Evolutionary conservation across 2,797 vertebrate species (phyloP).

Genomic region (Gymnoscopelus braueri): DNA sequence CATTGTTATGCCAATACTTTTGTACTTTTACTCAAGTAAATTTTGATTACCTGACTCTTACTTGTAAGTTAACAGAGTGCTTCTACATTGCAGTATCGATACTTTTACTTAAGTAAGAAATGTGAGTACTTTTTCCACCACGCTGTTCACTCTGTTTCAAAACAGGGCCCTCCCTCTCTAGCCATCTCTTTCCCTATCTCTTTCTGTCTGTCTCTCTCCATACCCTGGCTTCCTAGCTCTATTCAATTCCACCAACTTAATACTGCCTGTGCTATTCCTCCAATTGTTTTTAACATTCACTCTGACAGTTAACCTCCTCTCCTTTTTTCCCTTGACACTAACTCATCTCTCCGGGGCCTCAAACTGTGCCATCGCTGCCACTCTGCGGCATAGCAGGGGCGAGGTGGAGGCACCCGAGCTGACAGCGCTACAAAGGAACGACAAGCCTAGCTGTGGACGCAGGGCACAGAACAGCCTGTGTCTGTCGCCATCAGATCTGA

Average conservation of each 20-base stretch:
- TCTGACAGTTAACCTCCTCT: slow-evolving; percentile 52
- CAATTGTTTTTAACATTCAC: slow-evolving; percentile 11
- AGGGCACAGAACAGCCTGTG: slow-evolving; percentile 83
- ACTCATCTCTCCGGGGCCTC: slow-evolving; percentile 42
- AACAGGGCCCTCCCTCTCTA: background rate
- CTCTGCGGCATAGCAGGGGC: slow-evolving; percentile 64
- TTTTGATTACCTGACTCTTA: no score
- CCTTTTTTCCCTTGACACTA: slow-evolving; percentile 48
- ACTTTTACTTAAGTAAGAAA: no score
- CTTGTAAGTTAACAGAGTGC: no score
- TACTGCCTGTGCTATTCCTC: slow-evolving; percentile 16
- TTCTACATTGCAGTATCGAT: no score
- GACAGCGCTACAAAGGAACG: slow-evolving; percentile 69
- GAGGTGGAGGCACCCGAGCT: slow-evolving; percentile 76
- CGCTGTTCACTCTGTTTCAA: no score
- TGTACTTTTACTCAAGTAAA: no score
- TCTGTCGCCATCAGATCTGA: slow-evolving; percentile 83
- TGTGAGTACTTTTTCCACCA: no score
- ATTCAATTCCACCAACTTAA: slow-evolving; percentile 20
- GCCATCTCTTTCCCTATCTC: background rate
- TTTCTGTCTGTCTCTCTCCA: background rate
- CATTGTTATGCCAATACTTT: no score
- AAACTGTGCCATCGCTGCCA: background rate
- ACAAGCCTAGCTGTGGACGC: slow-evolving; percentile 83
- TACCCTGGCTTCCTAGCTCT: slow-evolving; percentile 3